Evolutionary conservation across 2,113 vertebrate genomes (phyloP), one percentile per base, ranked within the genome.

Genomic region (Telmatochromis sp.): DNA sequence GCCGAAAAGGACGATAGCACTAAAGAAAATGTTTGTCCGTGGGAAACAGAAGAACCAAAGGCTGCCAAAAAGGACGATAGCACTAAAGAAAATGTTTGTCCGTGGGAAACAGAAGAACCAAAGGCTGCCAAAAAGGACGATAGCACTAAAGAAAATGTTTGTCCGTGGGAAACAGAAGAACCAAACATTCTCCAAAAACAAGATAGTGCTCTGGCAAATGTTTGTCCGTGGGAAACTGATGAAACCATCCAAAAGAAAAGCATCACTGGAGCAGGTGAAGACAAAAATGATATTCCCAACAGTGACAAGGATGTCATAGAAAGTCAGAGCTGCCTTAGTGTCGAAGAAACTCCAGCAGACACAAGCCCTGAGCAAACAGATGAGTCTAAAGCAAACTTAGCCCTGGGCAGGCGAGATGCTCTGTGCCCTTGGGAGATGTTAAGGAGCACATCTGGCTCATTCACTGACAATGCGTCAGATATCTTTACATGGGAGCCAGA

Each of bases 401-500:
- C 95, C 9, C 84, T 97, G 33, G 92, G 94, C 40, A 93, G 95
- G 1, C 90, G 92, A 40, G 96, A 97, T 53, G 95, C 95, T 57
- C 58, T 97, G 88, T 96, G 94, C 85, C 95, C 96, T 9, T 97
- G 97, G 96, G 93, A 94, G 15, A 86, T 95, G 87, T 55, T 65
- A 10, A 80, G 90, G 55, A 89, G 84, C 86, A 60, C 87, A 81
- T 94, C 94, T 17, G 85, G 93, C 15, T 94, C 93, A 3, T 93
- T 94, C 50, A 87, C 92, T n/a, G 95, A 96, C 80, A 95, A 92
- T 57, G 47, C 60, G 26, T 93, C 93, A 0, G 95, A 96, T 8
- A 90, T 96, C 80, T 96, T 96, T 42, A 95, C 96, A 6, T 96
- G 96, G 96, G 96, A 97, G 55, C 91, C 93, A 7, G 95, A 96